Evolutionary conservation across 1,140 invertebrate species (phyloP), one percentile per base, ranked within the genome.

Genomic region (Panagrolaimus sp.): DNA sequence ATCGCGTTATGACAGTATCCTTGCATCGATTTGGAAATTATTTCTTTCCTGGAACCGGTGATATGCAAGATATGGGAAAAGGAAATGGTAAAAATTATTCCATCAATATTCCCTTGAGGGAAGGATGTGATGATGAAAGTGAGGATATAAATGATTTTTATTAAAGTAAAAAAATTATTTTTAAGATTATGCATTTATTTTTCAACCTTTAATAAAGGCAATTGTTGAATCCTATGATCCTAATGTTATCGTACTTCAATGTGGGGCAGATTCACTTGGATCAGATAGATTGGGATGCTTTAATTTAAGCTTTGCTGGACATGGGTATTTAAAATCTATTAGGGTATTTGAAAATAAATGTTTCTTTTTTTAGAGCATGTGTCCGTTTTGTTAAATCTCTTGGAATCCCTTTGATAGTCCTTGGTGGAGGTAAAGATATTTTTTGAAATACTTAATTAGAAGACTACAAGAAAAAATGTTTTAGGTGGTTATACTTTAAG

Each of bases 11-110:
- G 96, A 98, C 96, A 0, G 94, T 98, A 1, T 96, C 93, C 21
- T 98, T 99, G 84, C 96, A 98, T 82, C 96, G 97, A 85, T 98
- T 96, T 85, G 96, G 95, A 8, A 94, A 96, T 80, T 96, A 92
- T 78, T 97, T 96, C 83, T 99, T 98, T 81, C 96, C 96, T 0
- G 72, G 94, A 0, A 98, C 94, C 12, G 88, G 95, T 0, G 93
- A 97, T 84, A 98, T 98, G 94, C 97, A 94, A 83, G 94, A 97
- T 86, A 89, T 94, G 64, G 94, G 94, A 3, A 90, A 91, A 63
- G 73, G 95, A 81, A 90, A 89, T 83, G 94, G 94, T 0, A 86
- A 91, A 65, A 94, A 95, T 83, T 98, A 96, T 82, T 94, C 93
- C 0, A 91, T 98, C 0, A 98, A 98, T 88, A 93, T 98, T 0